Base-by-base conservation (phyloP, 30 jellyfish, hydroid and myxozoan genomes). In the Pseudorhiza aurosa region DNA sequence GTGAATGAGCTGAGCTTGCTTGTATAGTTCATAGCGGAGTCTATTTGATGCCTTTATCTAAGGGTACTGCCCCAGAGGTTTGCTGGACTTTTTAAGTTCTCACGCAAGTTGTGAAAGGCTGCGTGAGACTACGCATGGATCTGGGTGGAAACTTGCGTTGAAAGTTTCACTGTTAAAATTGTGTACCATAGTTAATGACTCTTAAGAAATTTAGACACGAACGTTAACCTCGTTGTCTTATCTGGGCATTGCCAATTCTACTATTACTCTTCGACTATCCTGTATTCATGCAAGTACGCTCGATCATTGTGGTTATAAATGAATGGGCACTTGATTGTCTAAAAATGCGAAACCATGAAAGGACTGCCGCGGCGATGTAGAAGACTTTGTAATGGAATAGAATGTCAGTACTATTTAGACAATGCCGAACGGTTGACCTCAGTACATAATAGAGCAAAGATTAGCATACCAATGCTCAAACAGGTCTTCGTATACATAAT, bases 381-480 rank as follows among this genome's bases (percentile, higher is more conserved):
- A 12, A 39, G 50, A 39, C 50, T 7, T 39, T 39, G 10, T 7
- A 39, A 39, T 12, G 12, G 12, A 39, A 39, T 39, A 14, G 14
- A 56, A 32, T 1, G 14, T 56, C 40, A 56, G 25, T 56, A 32
- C 39, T 8, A 68, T 68, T 68, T 19, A 44, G 47, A 40, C 46
- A 0, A 68, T 68, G 28, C 27, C 18, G 43, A 47, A 43, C 15
- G 43, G 68, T 40, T 22, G 68, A 68, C 82, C 82, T 22, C 68
- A 42, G 44, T 21, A 40, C 0, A 19, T 68, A 68, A 68, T 68
- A 35, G 50, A 32, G 24, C 46, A 19, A 32, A 49, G 82, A 68
- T 47, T 70, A 70, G 70, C 72, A 35, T 35, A 33, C 58, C 77
- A 30, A 17, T 26, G n/a, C 77, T 29, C 4, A 64, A 33, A 21